phyloP scores from a whole-genome alignment of 2,113 vertebrate genomes.

The Eurypyga helias region DNA sequence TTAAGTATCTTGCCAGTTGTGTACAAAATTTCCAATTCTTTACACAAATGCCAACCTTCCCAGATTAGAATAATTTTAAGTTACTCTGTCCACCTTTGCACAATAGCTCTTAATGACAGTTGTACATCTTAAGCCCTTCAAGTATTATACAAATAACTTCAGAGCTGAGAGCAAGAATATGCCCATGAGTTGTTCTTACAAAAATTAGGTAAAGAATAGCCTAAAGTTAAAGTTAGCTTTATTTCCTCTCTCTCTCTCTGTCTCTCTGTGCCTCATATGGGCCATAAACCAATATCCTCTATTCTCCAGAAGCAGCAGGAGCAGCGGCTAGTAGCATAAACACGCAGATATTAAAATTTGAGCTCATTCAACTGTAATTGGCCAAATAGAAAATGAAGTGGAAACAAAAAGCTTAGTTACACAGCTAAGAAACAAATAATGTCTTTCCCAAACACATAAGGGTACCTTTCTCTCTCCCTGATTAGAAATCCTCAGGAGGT shows the following conservation, averaged over 20 bases:
- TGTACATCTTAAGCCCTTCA: neutral
- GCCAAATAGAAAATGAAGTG: conserved; percentile 35
- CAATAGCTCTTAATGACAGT: neutral
- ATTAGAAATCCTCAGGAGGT: neutral
- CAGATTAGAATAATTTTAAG: neutral
- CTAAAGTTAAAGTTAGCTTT: neutral
- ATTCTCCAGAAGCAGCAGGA: conserved; percentile 41
- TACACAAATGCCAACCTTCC: neutral
- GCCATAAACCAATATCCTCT: neutral
- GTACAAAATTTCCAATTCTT: neutral
- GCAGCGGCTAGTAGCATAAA: neutral
- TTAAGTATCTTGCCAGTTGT: neutral
- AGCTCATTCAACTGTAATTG: conserved; percentile 20
- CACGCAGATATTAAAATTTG: conserved; percentile 31
- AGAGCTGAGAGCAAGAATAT: neutral
- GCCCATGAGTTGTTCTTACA: neutral
- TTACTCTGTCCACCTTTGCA: neutral
- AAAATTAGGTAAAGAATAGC: neutral
- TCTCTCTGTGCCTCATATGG: neutral
- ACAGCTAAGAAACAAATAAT: neutral
- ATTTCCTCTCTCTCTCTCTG: neutral
- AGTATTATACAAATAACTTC: neutral
- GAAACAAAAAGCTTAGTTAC: conserved; percentile 4
- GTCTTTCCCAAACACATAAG: neutral
- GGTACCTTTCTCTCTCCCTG: neutral